A percentile compares a stretch with the other conserved stretches of the same genome.
These are phyloP conservation scores for Liolophura sinensis DNA, from an alignment of 1,140 invertebrate genomes.

Conservation along the genomic window DNA sequence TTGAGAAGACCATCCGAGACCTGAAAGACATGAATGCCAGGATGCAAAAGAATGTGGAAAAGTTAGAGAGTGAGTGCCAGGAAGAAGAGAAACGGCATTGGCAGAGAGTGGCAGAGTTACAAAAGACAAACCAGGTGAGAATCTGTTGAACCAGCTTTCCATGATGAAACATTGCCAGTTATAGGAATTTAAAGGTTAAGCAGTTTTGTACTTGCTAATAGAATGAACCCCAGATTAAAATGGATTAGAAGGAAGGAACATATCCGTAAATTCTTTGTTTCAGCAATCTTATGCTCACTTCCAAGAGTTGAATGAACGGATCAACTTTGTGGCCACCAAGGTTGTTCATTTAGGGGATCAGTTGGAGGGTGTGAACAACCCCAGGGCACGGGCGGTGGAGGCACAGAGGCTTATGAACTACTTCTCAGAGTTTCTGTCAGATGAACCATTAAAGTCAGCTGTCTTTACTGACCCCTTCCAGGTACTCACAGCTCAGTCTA, in stretches of 20 bases:
- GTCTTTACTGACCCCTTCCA: conserved; percentile 85
- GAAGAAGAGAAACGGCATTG: conserved; percentile 87
- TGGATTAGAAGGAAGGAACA: background rate
- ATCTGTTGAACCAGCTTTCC: conserved; percentile 62
- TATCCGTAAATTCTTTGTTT: conserved; percentile 36
- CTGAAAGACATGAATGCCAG: conserved; percentile 79
- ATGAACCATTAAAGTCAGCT: conserved; percentile 81
- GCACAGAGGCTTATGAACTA: conserved; percentile 93
- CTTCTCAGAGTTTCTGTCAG: conserved; percentile 88
- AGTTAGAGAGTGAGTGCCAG: conserved; percentile 77
- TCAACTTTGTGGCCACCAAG: conserved; percentile 95
- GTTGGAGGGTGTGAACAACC: conserved; percentile 94
- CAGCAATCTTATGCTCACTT: conserved; percentile 83
- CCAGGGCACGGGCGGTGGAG: conserved; percentile 89
- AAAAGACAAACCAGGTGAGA: conserved; percentile 82
- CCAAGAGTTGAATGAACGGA: conserved; percentile 91
- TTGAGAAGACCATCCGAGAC: conserved; percentile 86
- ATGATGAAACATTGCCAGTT: too few species aligned
- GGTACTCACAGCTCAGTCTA: conserved; percentile 63
- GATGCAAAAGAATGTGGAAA: conserved; percentile 85
- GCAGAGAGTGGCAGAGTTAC: conserved; percentile 78
- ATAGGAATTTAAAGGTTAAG: too few species aligned
- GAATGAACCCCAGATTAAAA: too few species aligned
- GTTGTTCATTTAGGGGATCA: conserved; percentile 97
- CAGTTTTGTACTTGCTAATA: too few species aligned